Base-by-base conservation (phyloP, 2,113 vertebrate species). In the Mormyrus iriodes region DNA sequence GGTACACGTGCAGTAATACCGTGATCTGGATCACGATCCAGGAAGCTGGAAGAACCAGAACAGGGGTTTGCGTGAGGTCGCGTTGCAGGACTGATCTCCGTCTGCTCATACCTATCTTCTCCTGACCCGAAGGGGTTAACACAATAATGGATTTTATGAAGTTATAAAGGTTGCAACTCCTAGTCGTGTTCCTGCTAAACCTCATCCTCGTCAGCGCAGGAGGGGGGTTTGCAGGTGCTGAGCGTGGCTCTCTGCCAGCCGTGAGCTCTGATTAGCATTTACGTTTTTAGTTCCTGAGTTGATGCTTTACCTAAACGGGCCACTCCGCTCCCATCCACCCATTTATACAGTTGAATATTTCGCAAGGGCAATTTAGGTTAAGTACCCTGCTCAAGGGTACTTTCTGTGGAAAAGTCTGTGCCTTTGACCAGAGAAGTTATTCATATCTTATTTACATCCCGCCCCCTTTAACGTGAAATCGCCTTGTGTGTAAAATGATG, bases 381-480 rank as follows among this genome's bases (percentile, higher is more conserved):
- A 79, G 73, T 79, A 79, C 73, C 35, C 73, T 4, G 73, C 73
- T 79, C 35, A 79, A 79, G 73, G 73, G 73, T 79, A 42, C 73
- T 42, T 42, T 42, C 35, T 79, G 35, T 79, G 73, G 73, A 79
- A 79, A 39, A 39, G 73, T 79, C 35, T 42, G 73, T 42, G 73
- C 35, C 73, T 2, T 79, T 79, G 31, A 79, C 73, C 73, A n/a
- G 35, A 79, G 35, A 76, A 76, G 73, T 42, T 79, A 39, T 79
- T 79, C 73, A 19, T 42, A 79, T 79, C 73, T 79, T 79, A 79
- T 79, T 79, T 79, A 79, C 73, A 84, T 84, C 82, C 19, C 21
- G 10, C 19, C 39, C 44, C 19, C 39, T 10, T 84, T 39, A 48
- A 48, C 1, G 15, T 84, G 35, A 48, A 46, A 44, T 48, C 21